A percentile compares a stretch with the other conserved stretches of the same genome.
These are phyloP conservation scores for Diglossa cyanea DNA, from an alignment of 2,797 vertebrate species.

Conservation along the genomic window DNA sequence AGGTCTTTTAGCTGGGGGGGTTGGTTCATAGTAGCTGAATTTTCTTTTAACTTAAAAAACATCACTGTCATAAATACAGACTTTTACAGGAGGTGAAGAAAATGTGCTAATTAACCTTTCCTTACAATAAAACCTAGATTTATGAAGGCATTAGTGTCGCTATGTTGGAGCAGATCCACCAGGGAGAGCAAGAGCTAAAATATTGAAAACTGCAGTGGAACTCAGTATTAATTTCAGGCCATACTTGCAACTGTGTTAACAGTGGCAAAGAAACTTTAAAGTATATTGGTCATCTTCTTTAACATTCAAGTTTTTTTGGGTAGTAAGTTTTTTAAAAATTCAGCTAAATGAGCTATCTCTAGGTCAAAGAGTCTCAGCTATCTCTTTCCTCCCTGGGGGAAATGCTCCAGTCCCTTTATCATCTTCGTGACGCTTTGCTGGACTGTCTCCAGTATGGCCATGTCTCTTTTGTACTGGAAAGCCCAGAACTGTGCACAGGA, in stretches of 20 bases:
- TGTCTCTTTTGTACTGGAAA: neutral
- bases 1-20: neutral
- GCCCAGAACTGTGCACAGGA: neutral
- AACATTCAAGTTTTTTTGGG: neutral
- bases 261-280: neutral
- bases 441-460: fast-evolving
- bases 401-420: neutral
- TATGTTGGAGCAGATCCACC: neutral
- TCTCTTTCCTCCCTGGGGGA: neutral
- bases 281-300: neutral
- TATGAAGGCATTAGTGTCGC: neutral
- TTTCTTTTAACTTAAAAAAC: neutral
- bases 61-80: neutral
- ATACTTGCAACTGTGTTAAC: neutral
- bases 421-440: fast-evolving
- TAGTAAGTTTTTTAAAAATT: neutral
- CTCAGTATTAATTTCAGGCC: neutral
- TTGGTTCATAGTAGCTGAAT: neutral
- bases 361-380: neutral
- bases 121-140: slow-evolving; percentile 9
- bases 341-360: neutral
- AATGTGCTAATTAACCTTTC: slow-evolving; percentile 28
- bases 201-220: neutral
- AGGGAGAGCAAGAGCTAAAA: slow-evolving; percentile 28
- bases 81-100: neutral